Evolutionary conservation across 2,797 vertebrate species (phyloP), one percentile per base, ranked within the genome.

Genomic region (Rhabdomys pumilio): DNA sequence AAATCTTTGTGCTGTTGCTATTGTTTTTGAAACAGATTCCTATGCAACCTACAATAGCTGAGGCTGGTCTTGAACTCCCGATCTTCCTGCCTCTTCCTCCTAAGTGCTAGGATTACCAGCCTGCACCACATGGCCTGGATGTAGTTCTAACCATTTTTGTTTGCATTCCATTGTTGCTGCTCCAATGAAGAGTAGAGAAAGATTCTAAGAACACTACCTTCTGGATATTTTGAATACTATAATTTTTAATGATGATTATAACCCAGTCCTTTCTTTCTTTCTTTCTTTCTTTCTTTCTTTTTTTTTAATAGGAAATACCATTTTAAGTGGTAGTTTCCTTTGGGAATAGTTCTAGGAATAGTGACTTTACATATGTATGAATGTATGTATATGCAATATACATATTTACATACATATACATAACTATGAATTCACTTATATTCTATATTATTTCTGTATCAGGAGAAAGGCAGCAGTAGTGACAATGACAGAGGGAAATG

Each of bases 341-440:
- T 53, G 88, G 85, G 67, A 79, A 50, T 96, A 38, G 85, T 96
- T 97, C 84, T 96, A 89, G 89, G 75, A 97, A 95, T 59, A 76
- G 89, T 95, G 38, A 94, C 67, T 95, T 94, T 90, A 83, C 81
- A 93, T 91, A 57, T 90, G 41, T 72, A 41, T 67, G 59, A 80
- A 61, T 93, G 10, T 61, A 24, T 61, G 10, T 77, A 41, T 90
- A 17, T 81, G 41, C 81, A 6, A 31, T 55, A 24, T 89, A 24
- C 19, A 6, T 86, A 38, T 89, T 61, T 57, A 77, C 11, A 47
- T 53, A 65, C n/a, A 80, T 69, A 79, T 85, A 24, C 38, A 19
- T 89, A 82, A 76, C 34, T 92, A 19, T 80, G 69, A 69, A 65
- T 89, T 96, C 15, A 50, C 38, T 93, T 85, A 75, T 24, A 86